Conservation (phyloP, 2,888 invertebrate species). For the Diarsia rubi region DNA sequence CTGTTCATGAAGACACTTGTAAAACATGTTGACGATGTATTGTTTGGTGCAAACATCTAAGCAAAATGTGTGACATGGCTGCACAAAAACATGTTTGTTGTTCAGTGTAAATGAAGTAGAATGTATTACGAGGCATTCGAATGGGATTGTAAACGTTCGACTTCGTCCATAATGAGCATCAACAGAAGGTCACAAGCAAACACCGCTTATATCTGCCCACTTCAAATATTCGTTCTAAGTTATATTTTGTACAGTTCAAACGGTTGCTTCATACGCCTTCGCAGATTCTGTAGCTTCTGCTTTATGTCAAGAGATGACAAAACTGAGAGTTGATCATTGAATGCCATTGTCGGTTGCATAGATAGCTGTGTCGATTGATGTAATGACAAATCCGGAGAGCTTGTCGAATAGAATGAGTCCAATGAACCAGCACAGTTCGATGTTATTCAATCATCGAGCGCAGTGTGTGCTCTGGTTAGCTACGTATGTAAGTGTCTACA, state of each 20-base stretch:
- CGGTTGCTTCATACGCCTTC: conserved; percentile 39
- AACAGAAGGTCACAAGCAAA: conserved; percentile 59
- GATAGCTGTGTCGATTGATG: conserved; percentile 37
- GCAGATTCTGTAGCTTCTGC: conserved; percentile 26
- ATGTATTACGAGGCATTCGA: conserved; percentile 40
- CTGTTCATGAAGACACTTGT: conserved; percentile 58
- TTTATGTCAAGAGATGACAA: conserved; percentile 35
- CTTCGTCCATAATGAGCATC: conserved; percentile 48
- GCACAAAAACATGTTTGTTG: conserved; percentile 31
- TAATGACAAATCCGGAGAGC: conserved; percentile 55
- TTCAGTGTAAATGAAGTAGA: conserved; percentile 39
- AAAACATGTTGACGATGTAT: conserved; percentile 42
- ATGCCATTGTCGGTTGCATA: conserved; percentile 32
- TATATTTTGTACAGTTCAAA: conserved; percentile 42
- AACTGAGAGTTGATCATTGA: conserved; percentile 24
- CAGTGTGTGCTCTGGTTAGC: conserved; percentile 64
- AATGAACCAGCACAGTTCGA: conserved; percentile 76
- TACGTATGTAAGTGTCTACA: conserved; percentile 59
- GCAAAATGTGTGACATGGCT: conserved; percentile 38
- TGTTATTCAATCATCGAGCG: conserved; percentile 74
- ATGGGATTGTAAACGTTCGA: conserved; percentile 48
- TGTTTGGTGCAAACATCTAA: conserved; percentile 41
- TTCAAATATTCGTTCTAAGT: conserved; percentile 43
- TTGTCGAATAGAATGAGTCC: conserved; percentile 74
- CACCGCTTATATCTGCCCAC: conserved; percentile 54